Evolutionary conservation across 2,888 invertebrate species (phyloP), one percentile per base, ranked within the genome.

Genomic region (Cosmia pyralina): DNA sequence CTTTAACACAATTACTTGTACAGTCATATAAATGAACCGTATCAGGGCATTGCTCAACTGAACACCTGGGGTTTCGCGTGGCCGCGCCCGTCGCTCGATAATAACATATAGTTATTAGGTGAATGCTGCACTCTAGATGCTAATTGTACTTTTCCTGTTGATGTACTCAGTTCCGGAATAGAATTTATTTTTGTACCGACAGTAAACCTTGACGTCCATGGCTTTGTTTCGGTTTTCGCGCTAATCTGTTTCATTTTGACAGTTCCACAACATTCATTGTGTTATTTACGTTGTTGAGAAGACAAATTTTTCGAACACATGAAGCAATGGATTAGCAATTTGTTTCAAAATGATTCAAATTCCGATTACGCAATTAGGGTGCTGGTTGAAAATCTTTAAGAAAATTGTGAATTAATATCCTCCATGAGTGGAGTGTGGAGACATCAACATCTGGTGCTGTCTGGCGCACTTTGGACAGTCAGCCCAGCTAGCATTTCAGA

Each of bases 141-240:
- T 91, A 90, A 92, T 90, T 90, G 86, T 81, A 84, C 75, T 87
- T 86, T 89, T 88, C 90, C 89, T 88, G 88, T 86, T 72, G 75
- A 66, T 62, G 44, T 38, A 71, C 73, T 73, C 48, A 66, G 65
- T 71, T 82, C 82, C 82, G 66, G 71, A 55, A 64, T 62, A 38
- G 41, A 66, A 74, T 69, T 78, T 78, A 82, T 82, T 78, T 68
- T 69, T 58, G 70, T 63, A 48, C 34, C 44, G 58, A 52, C 71
- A 13, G n/a, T 53, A 46, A 70, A 72, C 59, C 68, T 73, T 73
- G 64, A 73, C 67, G 55, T 65, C 5, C 44, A 60, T 66, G 19
- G 55, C 52, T 75, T 62, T 57, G 76, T 75, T 75, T 52, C 57
- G 13, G 55, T 62, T 62, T 60, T 57, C 34, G 50, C 53, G 60